phyloP scores from a whole-genome alignment of 2,113 vertebrate genomes.

The Piaya cayana region DNA sequence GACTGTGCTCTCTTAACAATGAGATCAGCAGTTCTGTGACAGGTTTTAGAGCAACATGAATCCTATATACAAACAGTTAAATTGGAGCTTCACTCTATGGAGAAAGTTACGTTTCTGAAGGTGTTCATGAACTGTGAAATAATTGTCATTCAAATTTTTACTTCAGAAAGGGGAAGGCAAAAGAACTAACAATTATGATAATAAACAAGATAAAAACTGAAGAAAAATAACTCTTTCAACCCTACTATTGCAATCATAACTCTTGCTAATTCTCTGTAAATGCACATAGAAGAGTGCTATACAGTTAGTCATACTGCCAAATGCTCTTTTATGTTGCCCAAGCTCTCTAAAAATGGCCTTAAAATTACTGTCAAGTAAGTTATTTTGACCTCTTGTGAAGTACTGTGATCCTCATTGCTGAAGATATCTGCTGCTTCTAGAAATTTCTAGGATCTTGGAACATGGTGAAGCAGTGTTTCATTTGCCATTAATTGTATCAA shows the following conservation, averaged over 20 bases:
- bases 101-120: neutral
- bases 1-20: neutral
- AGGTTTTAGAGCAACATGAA: neutral
- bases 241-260: neutral
- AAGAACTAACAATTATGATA: neutral
- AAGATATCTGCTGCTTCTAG: neutral
- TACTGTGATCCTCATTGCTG: neutral
- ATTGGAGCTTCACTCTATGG: accelerated
- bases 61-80: neutral
- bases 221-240: neutral
- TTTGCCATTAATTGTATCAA: neutral
- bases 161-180: neutral
- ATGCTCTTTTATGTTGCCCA: neutral
- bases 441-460: neutral
- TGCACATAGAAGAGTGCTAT: accelerated
- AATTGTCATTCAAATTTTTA: neutral
- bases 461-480: neutral
- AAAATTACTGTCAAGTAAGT: neutral
- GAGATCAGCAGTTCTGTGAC: neutral
- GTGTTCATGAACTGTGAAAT: neutral
- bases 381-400: neutral
- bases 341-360: neutral
- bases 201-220: neutral
- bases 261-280: neutral
- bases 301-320: neutral